phyloP scores from a whole-genome alignment of 1,140 invertebrate species.

The Artemia franciscana region DNA sequence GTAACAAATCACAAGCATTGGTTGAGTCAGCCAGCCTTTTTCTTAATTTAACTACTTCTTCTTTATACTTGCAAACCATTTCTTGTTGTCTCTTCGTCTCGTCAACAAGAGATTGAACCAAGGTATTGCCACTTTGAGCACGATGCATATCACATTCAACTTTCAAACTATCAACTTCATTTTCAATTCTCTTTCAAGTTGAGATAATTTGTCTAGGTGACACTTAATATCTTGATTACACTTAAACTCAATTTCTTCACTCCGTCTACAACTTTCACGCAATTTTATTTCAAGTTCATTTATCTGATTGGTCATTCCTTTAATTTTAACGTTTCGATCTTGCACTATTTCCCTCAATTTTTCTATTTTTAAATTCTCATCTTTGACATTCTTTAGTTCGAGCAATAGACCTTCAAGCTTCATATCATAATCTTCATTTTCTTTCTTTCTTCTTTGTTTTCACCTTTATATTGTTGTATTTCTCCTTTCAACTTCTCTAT shows the following conservation, averaged over 20 bases:
- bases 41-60: slow-evolving; percentile 12
- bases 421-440: not conserved
- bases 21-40: slow-evolving; percentile 26
- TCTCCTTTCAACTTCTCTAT: not conserved
- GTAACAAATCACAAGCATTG: slow-evolving; percentile 35
- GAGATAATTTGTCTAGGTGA: not conserved
- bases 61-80: slow-evolving; percentile 10
- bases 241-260: not conserved
- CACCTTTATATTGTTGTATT: not conserved
- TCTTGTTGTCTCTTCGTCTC: slow-evolving; percentile 1
- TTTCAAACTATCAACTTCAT: slow-evolving; percentile 12
- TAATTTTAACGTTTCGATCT: slow-evolving; percentile 16
- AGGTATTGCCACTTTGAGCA: not conserved
- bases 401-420: not conserved
- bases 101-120: not conserved
- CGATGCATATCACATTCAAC: not conserved
- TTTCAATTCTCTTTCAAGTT: not conserved
- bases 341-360: slow-evolving; percentile 18
- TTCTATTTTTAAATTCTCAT: slow-evolving; percentile 18
- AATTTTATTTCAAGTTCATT: not conserved
- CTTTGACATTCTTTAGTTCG: slow-evolving; percentile 7
- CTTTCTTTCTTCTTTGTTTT: not conserved
- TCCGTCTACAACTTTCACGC: not conserved
- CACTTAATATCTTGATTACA: not conserved
- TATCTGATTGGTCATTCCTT: slow-evolving; percentile 2